These are phyloP conservation scores for Psittacula derbiana DNA, from an alignment of 2,797 vertebrate genomes.

Conservation along the genomic window DNA sequence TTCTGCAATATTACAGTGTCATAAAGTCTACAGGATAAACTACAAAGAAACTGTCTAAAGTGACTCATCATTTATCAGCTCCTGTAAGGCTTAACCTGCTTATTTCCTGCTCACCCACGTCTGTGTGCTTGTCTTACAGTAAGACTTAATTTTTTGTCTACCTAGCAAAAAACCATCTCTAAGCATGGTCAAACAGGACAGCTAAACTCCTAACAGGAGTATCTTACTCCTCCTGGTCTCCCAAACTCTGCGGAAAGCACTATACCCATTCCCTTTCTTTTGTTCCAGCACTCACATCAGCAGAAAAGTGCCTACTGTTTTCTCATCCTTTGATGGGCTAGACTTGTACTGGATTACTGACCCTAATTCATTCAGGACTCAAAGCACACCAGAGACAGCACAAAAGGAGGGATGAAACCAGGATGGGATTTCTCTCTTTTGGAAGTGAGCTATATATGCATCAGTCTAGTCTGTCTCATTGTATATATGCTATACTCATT, in stretches of 20 bases:
- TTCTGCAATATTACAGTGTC: neutral
- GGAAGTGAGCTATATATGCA: neutral
- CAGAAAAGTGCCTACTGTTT: neutral
- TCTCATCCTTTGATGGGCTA: neutral
- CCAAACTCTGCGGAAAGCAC: neutral
- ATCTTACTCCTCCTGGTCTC: neutral
- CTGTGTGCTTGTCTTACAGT: neutral
- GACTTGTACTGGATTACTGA: neutral
- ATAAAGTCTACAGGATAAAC: neutral
- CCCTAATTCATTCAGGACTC: neutral
- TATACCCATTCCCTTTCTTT: neutral
- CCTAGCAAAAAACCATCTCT: neutral
- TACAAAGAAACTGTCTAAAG: neutral
- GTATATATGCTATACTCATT: neutral
- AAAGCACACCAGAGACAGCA: neutral
- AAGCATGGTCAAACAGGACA: neutral
- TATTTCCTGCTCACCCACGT: neutral
- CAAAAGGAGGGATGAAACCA: neutral
- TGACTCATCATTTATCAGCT: neutral
- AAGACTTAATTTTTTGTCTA: neutral
- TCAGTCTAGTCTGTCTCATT: neutral
- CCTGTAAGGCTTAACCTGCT: neutral
- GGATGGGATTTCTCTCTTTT: neutral
- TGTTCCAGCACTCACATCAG: neutral
- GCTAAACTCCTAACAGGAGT: neutral